Evolutionary conservation across 2,888 invertebrate species (phyloP).

Genomic region (Cantharis rustica): DNA sequence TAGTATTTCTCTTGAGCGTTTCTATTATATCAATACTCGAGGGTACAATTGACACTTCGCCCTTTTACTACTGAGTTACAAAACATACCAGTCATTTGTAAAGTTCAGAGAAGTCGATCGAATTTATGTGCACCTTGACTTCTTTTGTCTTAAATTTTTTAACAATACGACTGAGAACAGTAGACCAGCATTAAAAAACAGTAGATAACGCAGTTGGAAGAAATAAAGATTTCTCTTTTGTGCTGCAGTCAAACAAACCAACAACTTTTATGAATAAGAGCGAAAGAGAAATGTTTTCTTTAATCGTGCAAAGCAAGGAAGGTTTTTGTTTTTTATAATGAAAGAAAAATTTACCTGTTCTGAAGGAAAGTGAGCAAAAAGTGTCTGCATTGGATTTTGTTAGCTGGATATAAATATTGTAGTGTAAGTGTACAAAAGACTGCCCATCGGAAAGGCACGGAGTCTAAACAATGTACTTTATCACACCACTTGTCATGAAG

Average conservation of each 20-base stretch:
- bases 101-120: constrained; percentile 29
- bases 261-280: not conserved
- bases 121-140: constrained; percentile 27
- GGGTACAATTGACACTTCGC: constrained; percentile 34
- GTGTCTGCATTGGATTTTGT: not conserved
- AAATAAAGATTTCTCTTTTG: not conserved
- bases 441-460: constrained; percentile 25
- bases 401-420: not conserved
- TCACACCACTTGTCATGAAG: constrained; percentile 27
- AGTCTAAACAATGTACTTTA: constrained; percentile 25
- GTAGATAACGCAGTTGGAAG: not conserved
- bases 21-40: constrained; percentile 27
- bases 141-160: constrained; percentile 25
- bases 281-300: not conserved
- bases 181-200: not conserved
- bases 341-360: not conserved
- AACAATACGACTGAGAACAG: constrained; percentile 22
- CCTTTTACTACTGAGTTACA: constrained; percentile 11
- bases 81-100: constrained; percentile 29
- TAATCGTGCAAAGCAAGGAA: not conserved
- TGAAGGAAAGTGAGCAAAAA: not conserved
- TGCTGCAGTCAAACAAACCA: not conserved
- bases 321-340: not conserved
- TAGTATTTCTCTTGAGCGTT: constrained; percentile 23
- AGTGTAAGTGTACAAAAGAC: constrained; percentile 17